A percentile compares a stretch with the other conserved stretches of the same genome.
phyloP scores from a whole-genome alignment of 2,888 invertebrate genomes.

The Agonopterix subpropinquella region DNA sequence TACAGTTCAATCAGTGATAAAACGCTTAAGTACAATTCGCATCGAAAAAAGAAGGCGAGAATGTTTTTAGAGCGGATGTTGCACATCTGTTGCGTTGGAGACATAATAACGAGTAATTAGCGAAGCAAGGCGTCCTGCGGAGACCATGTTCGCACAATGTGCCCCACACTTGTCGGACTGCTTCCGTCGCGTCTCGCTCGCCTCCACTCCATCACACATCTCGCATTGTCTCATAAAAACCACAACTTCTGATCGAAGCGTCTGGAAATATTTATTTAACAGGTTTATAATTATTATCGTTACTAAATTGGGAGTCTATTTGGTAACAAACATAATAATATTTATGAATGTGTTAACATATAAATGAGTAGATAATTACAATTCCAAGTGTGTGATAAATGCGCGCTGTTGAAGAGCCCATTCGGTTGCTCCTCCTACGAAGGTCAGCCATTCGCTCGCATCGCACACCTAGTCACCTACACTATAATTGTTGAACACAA shows the following conservation, averaged over 20 bases:
- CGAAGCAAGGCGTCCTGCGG: constrained; percentile 44
- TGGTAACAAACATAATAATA: too few relatives aligned
- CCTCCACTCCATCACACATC: constrained; percentile 20
- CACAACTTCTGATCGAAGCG: too few relatives aligned
- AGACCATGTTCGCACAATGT: constrained; percentile 66
- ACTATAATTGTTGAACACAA: not conserved
- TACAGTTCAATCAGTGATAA: constrained; percentile 9
- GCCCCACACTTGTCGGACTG: constrained; percentile 59
- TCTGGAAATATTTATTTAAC: too few relatives aligned
- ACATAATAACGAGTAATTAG: constrained; percentile 70
- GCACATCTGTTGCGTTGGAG: constrained; percentile 67
- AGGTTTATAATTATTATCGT: too few relatives aligned
- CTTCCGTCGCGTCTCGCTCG: constrained; percentile 41
- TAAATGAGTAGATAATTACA: constrained; percentile 30
- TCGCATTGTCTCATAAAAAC: too few relatives aligned
- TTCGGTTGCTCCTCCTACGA: constrained; percentile 48
- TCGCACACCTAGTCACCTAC: constrained; percentile 31
- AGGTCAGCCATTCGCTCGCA: constrained; percentile 54
- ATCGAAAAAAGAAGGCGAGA: constrained; percentile 24
- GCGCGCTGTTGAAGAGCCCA: constrained; percentile 47
- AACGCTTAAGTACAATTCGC: constrained; percentile 17
- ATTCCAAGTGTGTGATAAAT: constrained; percentile 24
- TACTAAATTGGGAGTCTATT: too few relatives aligned
- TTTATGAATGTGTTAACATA: too few relatives aligned
- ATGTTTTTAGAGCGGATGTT: constrained; percentile 57